Evolutionary conservation across 1,140 invertebrate genomes (phyloP), one percentile per base, ranked within the genome.

Genomic region (Aphaenogaster rudis): DNA sequence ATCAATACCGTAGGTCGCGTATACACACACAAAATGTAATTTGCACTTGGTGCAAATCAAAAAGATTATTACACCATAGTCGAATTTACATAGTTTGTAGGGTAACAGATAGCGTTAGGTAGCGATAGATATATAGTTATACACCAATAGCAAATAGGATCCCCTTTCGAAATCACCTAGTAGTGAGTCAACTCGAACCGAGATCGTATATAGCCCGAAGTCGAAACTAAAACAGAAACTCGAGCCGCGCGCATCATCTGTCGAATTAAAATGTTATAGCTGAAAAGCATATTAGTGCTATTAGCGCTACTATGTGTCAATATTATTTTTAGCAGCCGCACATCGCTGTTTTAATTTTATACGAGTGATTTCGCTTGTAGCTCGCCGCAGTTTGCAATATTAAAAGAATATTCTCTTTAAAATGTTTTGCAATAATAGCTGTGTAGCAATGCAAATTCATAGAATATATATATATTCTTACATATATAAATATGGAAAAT

Each of bases 241-340:
- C 48, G 57, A 69, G n/a, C 64, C 21, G 48, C 4, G 28, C 54
- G 17, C 69, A 61, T 74, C 52, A 61, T 57, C 80, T 76, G 42
- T 74, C 69, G 69, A 74, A 84, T 74, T 61, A 84, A 84, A 74
- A 86, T 86, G 74, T 79, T 78, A 78, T 66, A 66, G 21, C 17
- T 21, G 39, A 72, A 59, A 82, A 72, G 67, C 80, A 69, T 52
- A 52, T 86, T 79, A 78, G 59, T 11, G 79, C 80, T 67, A 67
- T 67, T 80, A 81, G 48, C n/a, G 13, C 48, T 69, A 54, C 64
- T 28, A 36, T 13, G 28, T 71, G 78, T 81, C 67, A 74, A 74
- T 84, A 84, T 84, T 84, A 84, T 84, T 84, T 84, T 84, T 84
- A 84, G 69, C 80, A 17, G 11, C 4, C 28, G 28, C 33, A 5